These are phyloP conservation scores for Erinaceus europaeus DNA, from an alignment of 2,113 vertebrate species.

Conservation along the genomic window DNA sequence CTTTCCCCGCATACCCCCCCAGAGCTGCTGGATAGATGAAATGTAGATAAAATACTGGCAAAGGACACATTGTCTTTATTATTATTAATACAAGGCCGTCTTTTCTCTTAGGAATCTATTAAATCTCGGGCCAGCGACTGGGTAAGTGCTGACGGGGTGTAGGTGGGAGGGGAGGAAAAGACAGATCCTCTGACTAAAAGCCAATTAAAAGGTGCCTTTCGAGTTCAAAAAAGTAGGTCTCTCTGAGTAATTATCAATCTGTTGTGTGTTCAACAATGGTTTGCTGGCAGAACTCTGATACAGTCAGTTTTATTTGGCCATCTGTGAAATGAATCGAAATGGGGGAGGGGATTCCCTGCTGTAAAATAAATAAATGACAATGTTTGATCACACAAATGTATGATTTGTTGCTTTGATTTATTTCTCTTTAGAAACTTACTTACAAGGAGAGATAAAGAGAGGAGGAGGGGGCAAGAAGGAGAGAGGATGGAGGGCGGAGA, in stretches of 20 bases:
- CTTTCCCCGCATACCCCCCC: neutral
- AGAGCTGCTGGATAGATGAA: neutral
- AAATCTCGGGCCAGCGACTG: neutral
- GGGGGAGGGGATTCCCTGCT: neutral
- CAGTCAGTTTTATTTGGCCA: neutral
- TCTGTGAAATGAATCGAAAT: neutral
- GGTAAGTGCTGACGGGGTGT: conserved; percentile 22
- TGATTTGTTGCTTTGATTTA: neutral
- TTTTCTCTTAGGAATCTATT: conserved; percentile 40
- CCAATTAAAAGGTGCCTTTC: conserved; percentile 45
- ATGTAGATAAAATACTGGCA: neutral
- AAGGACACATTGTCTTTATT: conserved; percentile 40
- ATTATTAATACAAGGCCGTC: conserved; percentile 50
- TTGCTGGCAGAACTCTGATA: neutral
- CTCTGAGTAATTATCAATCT: conserved; percentile 27
- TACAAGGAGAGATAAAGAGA: no score
- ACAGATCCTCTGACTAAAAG: conserved; percentile 36
- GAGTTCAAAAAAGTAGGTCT: conserved; percentile 7
- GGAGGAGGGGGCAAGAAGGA: no score
- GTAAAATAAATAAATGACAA: no score
- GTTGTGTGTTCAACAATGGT: neutral
- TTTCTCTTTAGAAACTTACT: no score
- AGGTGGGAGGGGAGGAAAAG: neutral
- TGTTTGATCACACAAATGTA: neutral
- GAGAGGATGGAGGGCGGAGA: no score